Evolutionary conservation across 2,113 vertebrate species (phyloP), one percentile per base, ranked within the genome.

Genomic region (Orthonyx spaldingii): DNA sequence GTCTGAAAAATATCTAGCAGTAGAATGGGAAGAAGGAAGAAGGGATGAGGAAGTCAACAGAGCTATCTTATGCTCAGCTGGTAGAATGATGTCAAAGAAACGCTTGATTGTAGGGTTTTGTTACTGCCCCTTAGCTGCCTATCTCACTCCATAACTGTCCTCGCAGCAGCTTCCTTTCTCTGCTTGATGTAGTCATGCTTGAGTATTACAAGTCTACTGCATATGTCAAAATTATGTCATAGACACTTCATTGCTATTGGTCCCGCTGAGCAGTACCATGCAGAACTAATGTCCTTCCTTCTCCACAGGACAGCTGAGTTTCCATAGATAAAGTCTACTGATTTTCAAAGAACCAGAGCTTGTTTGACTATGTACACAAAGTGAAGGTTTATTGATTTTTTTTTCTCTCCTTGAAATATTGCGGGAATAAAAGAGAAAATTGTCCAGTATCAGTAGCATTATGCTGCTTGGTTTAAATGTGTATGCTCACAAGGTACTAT

Each of bases 61-160:
- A 61, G 5, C 10, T 33, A 10, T 23, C 37, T 55, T 52, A 55
- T 0, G 0, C 9, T 55, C 16, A 32, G 15, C 4, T 49, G 16
- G 20, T 15, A 78, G 19, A 75, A 78, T 6, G 1, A 74, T 37
- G 18, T 30, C 60, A 84, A 78, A 71, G 23, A 47, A 94, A 87
- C 0, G 0, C 6, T 47, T 27, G 23, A 39, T 8, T 26, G 46
- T 11, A 70, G 16, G 19, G 14, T 4, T 75, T 69, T 71, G 18
- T 35, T 74, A 47, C 13, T 42, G 42, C 27, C 39, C 21, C 14
- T 47, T 10, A 47, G 15, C 28, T 65, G 16, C 20, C 27, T 60
- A 35, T 9, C 60, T 56, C 35, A 22, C 11, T 57, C 30, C 14
- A 15, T n/a, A 75, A 13, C 33, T 71, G 3, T 22, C 19, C 19